Evolutionary conservation across 2,797 vertebrate genomes (phyloP).

Genomic region (Apogon hyalosoma): DNA sequence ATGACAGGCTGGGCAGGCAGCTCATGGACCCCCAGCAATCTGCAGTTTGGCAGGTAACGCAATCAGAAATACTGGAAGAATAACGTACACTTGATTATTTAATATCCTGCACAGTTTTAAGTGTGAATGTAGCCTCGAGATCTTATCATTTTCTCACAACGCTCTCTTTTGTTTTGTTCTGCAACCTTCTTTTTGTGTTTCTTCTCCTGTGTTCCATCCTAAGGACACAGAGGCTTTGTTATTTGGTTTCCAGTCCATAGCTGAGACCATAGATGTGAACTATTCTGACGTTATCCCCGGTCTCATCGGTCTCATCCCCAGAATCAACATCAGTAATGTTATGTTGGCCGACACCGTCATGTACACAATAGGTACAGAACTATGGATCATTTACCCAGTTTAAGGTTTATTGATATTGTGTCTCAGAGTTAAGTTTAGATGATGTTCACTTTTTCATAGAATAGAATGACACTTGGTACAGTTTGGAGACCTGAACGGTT

Average conservation of each 20-base stretch:
- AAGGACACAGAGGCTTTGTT: slow-evolving; percentile 96
- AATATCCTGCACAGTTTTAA: no score
- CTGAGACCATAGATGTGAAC: slow-evolving; percentile 97
- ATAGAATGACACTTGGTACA: no score
- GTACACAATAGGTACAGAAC: slow-evolving; percentile 93
- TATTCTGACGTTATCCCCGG: slow-evolving; percentile 98
- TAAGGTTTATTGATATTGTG: no score
- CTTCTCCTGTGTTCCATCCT: background rate
- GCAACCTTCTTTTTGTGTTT: background rate
- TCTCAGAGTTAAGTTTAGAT: no score
- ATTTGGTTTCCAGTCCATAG: slow-evolving; percentile 99
- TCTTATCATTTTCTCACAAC: background rate
- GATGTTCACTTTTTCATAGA: no score
- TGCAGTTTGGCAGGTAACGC: slow-evolving; percentile 92
- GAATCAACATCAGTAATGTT: slow-evolving; percentile 95
- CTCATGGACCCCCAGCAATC: slow-evolving; percentile 91
- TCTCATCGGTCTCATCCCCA: slow-evolving; percentile 95
- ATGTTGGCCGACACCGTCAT: slow-evolving; percentile 97
- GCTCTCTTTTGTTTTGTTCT: background rate
- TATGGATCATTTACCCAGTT: background rate
- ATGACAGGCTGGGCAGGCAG: slow-evolving; percentile 93
- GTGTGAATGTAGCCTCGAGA: background rate
- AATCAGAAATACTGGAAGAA: no score
- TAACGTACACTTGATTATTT: no score
- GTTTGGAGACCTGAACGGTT: no score